These are phyloP conservation scores for Pyrrhia umbra DNA, from an alignment of 2,888 invertebrate genomes.

Conservation along the genomic window DNA sequence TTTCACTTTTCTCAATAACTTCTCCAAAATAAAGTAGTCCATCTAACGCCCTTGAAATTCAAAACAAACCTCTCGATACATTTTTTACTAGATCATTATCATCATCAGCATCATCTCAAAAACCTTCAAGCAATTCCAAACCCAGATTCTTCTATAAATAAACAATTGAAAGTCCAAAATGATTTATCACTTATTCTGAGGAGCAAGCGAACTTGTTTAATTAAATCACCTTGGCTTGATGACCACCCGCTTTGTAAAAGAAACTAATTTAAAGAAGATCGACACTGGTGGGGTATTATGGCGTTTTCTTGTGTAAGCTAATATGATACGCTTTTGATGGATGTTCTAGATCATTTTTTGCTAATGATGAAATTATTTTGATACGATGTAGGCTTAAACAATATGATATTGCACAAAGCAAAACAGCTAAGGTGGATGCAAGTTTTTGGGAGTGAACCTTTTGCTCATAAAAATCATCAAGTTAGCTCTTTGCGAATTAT, in stretches of 20 bases:
- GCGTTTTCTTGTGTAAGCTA: slow-evolving; percentile 46
- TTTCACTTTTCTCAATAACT: background rate
- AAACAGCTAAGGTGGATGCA: background rate
- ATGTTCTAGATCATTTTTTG: slow-evolving; percentile 34
- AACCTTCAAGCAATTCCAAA: slow-evolving; percentile 11
- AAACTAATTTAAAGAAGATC: slow-evolving; percentile 57
- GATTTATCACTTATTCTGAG: slow-evolving; percentile 41
- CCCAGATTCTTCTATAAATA: slow-evolving; percentile 43
- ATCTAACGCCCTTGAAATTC: background rate
- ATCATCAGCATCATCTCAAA: slow-evolving; percentile 4
- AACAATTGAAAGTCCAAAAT: slow-evolving; percentile 44
- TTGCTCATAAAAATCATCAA: no score
- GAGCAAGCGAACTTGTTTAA: slow-evolving; percentile 37
- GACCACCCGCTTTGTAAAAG: slow-evolving; percentile 51
- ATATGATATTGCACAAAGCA: background rate
- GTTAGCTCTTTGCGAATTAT: no score
- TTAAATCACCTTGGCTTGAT: slow-evolving; percentile 39
- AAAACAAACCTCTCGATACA: background rate
- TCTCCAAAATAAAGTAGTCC: background rate
- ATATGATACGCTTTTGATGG: slow-evolving; percentile 44
- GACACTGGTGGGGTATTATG: slow-evolving; percentile 29
- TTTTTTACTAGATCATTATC: background rate
- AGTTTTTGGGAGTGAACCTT: background rate
- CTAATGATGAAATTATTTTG: slow-evolving; percentile 34
- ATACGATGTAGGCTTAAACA: background rate